A percentile compares a stretch with the other conserved stretches of the same genome.
phyloP scores from a whole-genome alignment of 35 echinoderm and acorn worm genomes.

The Hemicentrotus pulcherrimus region DNA sequence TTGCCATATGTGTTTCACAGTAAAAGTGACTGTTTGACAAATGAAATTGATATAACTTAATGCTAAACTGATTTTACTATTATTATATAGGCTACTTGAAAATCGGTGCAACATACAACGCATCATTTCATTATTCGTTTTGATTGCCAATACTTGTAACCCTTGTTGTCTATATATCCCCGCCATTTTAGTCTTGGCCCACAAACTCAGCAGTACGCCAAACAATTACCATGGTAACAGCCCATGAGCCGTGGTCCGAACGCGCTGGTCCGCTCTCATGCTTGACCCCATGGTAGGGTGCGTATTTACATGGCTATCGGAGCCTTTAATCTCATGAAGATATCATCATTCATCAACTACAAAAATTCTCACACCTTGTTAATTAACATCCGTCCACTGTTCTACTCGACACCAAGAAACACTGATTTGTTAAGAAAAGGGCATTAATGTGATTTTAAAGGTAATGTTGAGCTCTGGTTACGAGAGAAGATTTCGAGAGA shows the following conservation, averaged over 20 bases:
- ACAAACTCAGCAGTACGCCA: neutral
- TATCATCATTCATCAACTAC: neutral
- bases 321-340: conserved; percentile 23
- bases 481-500: neutral
- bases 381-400: neutral
- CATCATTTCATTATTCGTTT: no score
- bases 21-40: no score
- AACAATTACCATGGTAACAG: neutral
- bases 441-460: neutral
- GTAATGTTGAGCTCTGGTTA: neutral
- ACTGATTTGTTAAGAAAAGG: neutral
- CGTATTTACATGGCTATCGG: neutral
- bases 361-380: neutral
- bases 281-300: neutral
- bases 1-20: no score
- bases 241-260: neutral
- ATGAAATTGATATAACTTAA: neutral
- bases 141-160: neutral
- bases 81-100: no score
- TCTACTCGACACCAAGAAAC: no score
- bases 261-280: neutral
- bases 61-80: neutral
- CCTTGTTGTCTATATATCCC: neutral
- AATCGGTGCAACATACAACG: no score
- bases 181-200: neutral